These are phyloP conservation scores for Rotaria magnacalcarata DNA, from an alignment of 2,888 invertebrate genomes.

Conservation along the genomic window DNA sequence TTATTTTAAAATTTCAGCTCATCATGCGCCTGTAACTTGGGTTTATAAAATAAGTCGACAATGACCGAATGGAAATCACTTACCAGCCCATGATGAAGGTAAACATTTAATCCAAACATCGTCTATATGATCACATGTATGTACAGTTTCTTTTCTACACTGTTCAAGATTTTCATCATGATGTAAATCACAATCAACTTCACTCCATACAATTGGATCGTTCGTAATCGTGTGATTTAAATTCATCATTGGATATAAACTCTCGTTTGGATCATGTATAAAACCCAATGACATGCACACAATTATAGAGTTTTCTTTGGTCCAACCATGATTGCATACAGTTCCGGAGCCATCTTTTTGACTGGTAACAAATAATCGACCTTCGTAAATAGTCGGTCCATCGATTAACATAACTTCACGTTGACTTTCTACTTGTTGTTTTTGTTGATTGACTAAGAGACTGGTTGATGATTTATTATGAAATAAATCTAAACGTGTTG, in stretches of 20 bases:
- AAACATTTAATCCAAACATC: conserved; percentile 46
- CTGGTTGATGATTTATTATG: neutral
- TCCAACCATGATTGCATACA: conserved; percentile 44
- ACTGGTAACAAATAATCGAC: conserved; percentile 31
- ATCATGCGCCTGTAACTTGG: too few relatives aligned
- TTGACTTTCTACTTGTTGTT: neutral
- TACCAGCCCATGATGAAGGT: conserved; percentile 38
- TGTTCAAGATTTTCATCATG: conserved; percentile 36
- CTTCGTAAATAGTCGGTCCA: conserved; percentile 38
- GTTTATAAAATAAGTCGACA: too few relatives aligned
- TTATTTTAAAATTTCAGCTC: too few relatives aligned
- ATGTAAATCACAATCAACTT: conserved; percentile 42
- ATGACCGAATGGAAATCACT: neutral
- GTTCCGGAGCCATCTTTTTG: conserved; percentile 41
- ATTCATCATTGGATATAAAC: conserved; percentile 37
- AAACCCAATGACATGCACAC: conserved; percentile 43
- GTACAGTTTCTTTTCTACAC: conserved; percentile 39
- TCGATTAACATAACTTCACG: conserved; percentile 28
- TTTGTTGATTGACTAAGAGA: conserved; percentile 20
- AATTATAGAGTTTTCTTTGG: conserved; percentile 40
- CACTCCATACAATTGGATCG: conserved; percentile 44
- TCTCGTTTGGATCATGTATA: conserved; percentile 39
- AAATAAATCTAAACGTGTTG: conserved; percentile 32
- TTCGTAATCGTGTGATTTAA: neutral
- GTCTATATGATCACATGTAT: conserved; percentile 44